Percentiles rank a stretch among this genome's conserved stretches.
Conservation (phyloP, 2,888 invertebrate genomes). For the Melanargia galathea region DNA sequence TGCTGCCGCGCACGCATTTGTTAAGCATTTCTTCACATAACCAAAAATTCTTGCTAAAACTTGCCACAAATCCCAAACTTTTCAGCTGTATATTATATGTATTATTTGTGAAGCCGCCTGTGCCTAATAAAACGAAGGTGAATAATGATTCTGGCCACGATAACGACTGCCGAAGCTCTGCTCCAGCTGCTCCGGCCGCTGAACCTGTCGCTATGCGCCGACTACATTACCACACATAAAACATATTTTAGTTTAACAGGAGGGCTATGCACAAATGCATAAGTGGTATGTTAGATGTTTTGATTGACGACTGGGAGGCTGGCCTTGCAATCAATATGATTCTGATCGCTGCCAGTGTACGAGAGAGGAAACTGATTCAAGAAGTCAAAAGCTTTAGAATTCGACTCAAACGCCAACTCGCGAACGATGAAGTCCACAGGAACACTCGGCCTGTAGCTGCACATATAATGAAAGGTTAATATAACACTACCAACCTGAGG, state of each 20-base stretch:
- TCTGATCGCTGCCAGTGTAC: constrained; percentile 86
- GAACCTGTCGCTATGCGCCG: constrained; percentile 54
- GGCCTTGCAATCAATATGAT: constrained; percentile 95
- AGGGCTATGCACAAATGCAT: constrained; percentile 55
- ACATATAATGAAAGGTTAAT: constrained; percentile 80
- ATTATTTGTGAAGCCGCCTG: constrained; percentile 53
- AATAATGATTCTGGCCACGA: constrained; percentile 45
- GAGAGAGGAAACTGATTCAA: constrained; percentile 90
- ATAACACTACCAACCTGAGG: constrained; percentile 61
- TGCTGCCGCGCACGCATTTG: constrained; percentile 26
- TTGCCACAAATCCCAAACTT: constrained; percentile 40
- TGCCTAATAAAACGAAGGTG: constrained; percentile 71
- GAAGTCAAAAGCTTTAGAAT: constrained; percentile 93
- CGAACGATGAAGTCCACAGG: constrained; percentile 92
- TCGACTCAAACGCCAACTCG: constrained; percentile 93
- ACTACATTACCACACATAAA: constrained; percentile 72
- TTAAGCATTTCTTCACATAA: constrained; percentile 39
- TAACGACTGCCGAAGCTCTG: constrained; percentile 47
- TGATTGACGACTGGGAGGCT: constrained; percentile 82
- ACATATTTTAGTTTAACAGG: constrained; percentile 63
- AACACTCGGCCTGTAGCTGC: constrained; percentile 96
- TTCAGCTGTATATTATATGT: constrained; percentile 55
- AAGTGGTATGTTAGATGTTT: constrained; percentile 80
- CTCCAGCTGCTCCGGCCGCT: constrained; percentile 43
- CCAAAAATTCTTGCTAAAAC: constrained; percentile 37